Evolutionary conservation across 2,797 vertebrate species (phyloP), one percentile per base, ranked within the genome.

Genomic region (Thunnus albacares): DNA sequence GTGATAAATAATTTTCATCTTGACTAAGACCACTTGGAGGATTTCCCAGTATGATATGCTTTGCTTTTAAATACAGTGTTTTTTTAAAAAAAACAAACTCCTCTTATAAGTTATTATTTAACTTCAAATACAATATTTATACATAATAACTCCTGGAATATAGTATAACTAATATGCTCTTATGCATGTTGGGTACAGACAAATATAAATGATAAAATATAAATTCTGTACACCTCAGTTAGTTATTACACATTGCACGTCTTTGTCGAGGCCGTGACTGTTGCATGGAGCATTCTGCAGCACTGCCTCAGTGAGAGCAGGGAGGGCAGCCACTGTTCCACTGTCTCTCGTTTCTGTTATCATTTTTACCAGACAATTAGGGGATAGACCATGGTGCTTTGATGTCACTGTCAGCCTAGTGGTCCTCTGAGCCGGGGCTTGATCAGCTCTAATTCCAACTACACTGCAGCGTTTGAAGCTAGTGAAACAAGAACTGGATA

Each of bases 361-460:
- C 90, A 88, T 83, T 93, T 85, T 89, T 90, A 90, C 79, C 90
- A 93, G 91, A 93, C 89, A 91, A 92, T 93, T 89, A 91, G 80
- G 76, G 90, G 84, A 88, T 84, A 81, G 86, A 85, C 87, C 87
- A 33, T 17, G 58, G 82, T 12, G 88, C 93, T 94, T 94, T 94
- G 90, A 93, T 91, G 90, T 92, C 80, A 87, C 81, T 85, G 79
- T 89, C 88, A 87, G 84, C 86, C 83, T 87, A 26, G 24, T 83
- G 80, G 84, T 85, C 85, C 76, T 90, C 82, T 77, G 89, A 81
- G 90, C 84, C 14, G 35, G 49, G 17, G 64, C 83, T 87, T 88
- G 88, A 92, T 93, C 89, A 82, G 83, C 87, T 89, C 82, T 89
- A 88, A 91, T 91, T 90, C 87, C 71, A 66, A 64, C 87, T 61